Evolutionary conservation across 53 echinoderm and acorn worm species (phyloP), one percentile per base, ranked within the genome.

Genomic region (Echinometra lucunter): DNA sequence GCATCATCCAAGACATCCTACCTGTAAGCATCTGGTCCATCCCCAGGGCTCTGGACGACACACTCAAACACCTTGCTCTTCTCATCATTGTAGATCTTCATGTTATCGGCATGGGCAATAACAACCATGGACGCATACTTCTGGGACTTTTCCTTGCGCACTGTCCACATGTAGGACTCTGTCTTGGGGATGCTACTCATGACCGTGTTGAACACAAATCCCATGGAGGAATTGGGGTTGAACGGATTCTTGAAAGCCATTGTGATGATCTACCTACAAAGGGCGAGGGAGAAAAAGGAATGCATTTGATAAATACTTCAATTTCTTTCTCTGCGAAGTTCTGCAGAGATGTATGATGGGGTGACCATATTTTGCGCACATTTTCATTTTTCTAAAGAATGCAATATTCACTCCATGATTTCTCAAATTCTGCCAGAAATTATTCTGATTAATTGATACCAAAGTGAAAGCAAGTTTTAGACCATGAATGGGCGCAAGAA

Each of bases 21-120:
- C 80, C 95, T 91, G 47, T 55, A 78, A 58, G 55, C 95, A 19
- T 91, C 95, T 4, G 58, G 13, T 53, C 57, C 56, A 5, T 89
- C 95, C 17, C 55, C 55, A 19, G 80, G 58, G 2, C n/a, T 27
- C 18, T 74, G 60, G 42, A 98, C 67, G 11, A 99, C 95, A 81
- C 98, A 97, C 92, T 99, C 99, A 93, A 96, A 98, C 37, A 78
- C 57, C 70, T 95, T 96, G 23, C 83, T 93, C 88, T 96, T 97
- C 21, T 93, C 90, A 74, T 99, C 98, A 32, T 96, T 95, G 58
- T 95, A 69, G 23, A 99, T 88, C 89, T 92, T 92, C 95, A 99
- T 95, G n/a, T 87, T 60, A 57, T 96, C 97, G 1, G 94, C 74
- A 63, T 94, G 94, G 34, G 88, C 38, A 1, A 98, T 92, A 12